These are phyloP conservation scores for Abrostola tripartita DNA, from an alignment of 2,888 invertebrate genomes.

Conservation along the genomic window DNA sequence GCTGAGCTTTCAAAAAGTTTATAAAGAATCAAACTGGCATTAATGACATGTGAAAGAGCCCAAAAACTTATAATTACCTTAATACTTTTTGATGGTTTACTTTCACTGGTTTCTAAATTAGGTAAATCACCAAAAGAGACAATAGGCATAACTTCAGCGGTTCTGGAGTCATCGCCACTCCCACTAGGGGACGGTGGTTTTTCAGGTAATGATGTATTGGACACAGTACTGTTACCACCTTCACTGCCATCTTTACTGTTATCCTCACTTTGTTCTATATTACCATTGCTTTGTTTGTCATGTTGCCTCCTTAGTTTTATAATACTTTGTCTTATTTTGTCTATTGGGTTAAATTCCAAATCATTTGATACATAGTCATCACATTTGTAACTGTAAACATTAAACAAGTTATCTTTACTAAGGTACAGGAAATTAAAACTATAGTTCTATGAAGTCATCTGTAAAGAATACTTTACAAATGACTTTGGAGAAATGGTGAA, in stretches of 20 bases:
- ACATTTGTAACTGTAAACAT: slow-evolving; percentile 91
- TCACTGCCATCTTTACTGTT: slow-evolving; percentile 68
- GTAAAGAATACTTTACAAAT: too few species aligned
- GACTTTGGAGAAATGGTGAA: background rate
- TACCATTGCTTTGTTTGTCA: slow-evolving; percentile 60
- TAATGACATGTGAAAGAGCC: too few species aligned
- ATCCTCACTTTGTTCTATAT: slow-evolving; percentile 65
- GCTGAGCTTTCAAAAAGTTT: too few species aligned
- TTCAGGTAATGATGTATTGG: slow-evolving; percentile 52
- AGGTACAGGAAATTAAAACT: too few species aligned
- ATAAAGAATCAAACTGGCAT: too few species aligned
- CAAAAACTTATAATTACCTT: slow-evolving; percentile 64
- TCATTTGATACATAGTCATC: slow-evolving; percentile 94
- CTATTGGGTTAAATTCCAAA: slow-evolving; percentile 86
- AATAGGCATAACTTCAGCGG: slow-evolving; percentile 56
- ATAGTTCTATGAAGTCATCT: too few species aligned
- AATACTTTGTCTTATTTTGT: slow-evolving; percentile 87
- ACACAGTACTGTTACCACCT: slow-evolving; percentile 57
- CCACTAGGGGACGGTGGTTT: slow-evolving; percentile 55
- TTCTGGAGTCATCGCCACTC: slow-evolving; percentile 59
- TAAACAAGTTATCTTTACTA: slow-evolving; percentile 3
- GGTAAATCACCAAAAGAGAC: slow-evolving; percentile 65
- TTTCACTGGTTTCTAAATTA: slow-evolving; percentile 67
- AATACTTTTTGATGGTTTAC: slow-evolving; percentile 68
- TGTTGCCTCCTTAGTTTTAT: slow-evolving; percentile 68